These are phyloP conservation scores for Aurelia aurita DNA, from an alignment of 30 jellyfish, hydroid and myxozoan genomes.

Conservation along the genomic window DNA sequence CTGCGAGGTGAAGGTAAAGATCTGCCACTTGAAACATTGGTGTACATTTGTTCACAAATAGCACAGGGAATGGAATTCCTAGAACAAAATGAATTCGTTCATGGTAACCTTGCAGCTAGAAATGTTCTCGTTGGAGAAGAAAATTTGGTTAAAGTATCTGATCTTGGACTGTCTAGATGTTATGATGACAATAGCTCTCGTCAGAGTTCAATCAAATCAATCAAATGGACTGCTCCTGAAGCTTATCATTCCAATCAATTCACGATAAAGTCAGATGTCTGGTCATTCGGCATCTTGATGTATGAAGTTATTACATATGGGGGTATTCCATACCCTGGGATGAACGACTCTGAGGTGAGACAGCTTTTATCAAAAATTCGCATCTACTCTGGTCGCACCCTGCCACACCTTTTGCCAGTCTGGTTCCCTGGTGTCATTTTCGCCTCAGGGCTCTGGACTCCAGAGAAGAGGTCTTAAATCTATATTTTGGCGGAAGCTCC, in stretches of 20 bases:
- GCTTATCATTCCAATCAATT: conserved; percentile 87
- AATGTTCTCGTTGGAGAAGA: conserved; percentile 90
- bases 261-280: conserved; percentile 95
- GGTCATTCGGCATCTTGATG: conserved; percentile 99
- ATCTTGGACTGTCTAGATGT: conserved; percentile 95
- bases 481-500: too few relatives aligned
- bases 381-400: too few relatives aligned
- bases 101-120: conserved; percentile 96
- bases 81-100: conserved; percentile 83
- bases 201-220: conserved; percentile 87
- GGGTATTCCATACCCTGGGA: conserved; percentile 94
- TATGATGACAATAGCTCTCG: conserved; percentile 85
- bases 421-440: too few relatives aligned
- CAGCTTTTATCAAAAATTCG: too few relatives aligned
- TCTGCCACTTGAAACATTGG: conserved; percentile 60
- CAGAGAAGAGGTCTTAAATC: too few relatives aligned
- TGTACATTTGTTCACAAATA: conserved; percentile 82
- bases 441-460: too few relatives aligned
- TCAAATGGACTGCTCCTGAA: conserved; percentile 99
- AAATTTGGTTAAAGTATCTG: conserved; percentile 86
- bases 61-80: conserved; percentile 96
- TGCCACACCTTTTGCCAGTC: too few relatives aligned
- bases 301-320: conserved; percentile 92
- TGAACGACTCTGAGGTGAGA: conserved; percentile 93
- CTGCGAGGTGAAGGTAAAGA: conserved; percentile 80